Conservation (phyloP, 2,888 invertebrate species). For the Phlogophora meticulosa region DNA sequence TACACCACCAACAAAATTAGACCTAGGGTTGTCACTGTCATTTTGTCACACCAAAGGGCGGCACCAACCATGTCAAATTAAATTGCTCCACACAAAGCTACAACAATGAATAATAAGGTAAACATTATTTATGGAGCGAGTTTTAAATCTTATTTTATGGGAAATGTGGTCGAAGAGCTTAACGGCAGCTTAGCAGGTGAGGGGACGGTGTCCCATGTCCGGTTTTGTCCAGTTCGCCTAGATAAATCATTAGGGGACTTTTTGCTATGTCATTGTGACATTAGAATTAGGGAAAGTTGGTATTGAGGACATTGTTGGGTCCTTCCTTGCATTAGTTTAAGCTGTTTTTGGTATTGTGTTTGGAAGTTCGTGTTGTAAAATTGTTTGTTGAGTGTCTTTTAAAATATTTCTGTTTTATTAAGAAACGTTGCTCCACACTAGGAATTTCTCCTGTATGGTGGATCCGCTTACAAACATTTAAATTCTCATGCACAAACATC, state of each 20-base stretch:
- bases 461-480: no score
- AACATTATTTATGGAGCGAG: slow-evolving; percentile 81
- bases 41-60: slow-evolving; percentile 68
- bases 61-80: slow-evolving; percentile 81
- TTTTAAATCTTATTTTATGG: slow-evolving; percentile 90
- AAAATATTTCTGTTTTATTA: no score
- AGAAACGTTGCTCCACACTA: no score
- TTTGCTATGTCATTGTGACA: slow-evolving; percentile 66
- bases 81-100: slow-evolving; percentile 76
- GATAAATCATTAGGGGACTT: slow-evolving; percentile 65
- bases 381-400: neutral
- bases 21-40: slow-evolving; percentile 51
- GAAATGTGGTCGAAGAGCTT: slow-evolving; percentile 87
- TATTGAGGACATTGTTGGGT: slow-evolving; percentile 38
- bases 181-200: slow-evolving; percentile 84
- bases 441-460: no score
- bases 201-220: slow-evolving; percentile 60
- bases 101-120: slow-evolving; percentile 78
- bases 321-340: slow-evolving; percentile 25
- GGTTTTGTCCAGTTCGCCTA: slow-evolving; percentile 65
- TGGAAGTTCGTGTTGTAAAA: neutral
- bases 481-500: no score
- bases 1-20: slow-evolving; percentile 57
- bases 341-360: neutral
- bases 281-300: slow-evolving; percentile 48